Evolutionary conservation across 2,113 vertebrate genomes (phyloP).

Genomic region (Cyanoramphus novaezelandiae): DNA sequence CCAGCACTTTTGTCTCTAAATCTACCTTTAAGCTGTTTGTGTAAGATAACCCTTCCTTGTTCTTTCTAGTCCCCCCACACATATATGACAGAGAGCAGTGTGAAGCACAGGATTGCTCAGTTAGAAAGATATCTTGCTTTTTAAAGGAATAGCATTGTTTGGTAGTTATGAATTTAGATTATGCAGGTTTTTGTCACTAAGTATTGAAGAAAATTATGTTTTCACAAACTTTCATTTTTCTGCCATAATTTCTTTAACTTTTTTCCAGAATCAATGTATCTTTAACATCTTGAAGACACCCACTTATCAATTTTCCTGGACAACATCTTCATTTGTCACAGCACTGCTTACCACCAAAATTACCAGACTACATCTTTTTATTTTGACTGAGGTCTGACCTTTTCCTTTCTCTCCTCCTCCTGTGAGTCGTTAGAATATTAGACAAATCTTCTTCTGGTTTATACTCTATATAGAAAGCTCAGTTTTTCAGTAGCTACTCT

Average conservation of each 20-base stretch:
- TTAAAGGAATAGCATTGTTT: not conserved
- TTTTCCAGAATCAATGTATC: not conserved
- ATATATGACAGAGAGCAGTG: not conserved
- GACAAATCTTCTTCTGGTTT: not conserved
- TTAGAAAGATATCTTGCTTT: not conserved
- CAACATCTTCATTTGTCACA: not conserved
- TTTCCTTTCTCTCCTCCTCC: not conserved
- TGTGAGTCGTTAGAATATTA: not conserved
- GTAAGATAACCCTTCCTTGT: fast-evolving
- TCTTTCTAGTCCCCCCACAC: not conserved
- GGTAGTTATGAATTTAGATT: not conserved
- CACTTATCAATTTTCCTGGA: not conserved
- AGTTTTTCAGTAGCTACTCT: not conserved
- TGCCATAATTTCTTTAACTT: not conserved
- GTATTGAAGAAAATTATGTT: not conserved
- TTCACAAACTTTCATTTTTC: fast-evolving
- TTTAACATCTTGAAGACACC: fast-evolving
- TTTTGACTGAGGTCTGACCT: fast-evolving
- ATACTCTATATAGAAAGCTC: not conserved
- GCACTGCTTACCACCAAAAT: not conserved
- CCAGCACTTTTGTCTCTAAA: fast-evolving
- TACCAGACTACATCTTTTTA: not conserved
- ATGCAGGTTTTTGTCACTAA: fast-evolving
- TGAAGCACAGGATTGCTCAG: not conserved
- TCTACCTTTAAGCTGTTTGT: not conserved